Conservation (phyloP, 92 coral and sea anemone species). For the Porites divaricata region DNA sequence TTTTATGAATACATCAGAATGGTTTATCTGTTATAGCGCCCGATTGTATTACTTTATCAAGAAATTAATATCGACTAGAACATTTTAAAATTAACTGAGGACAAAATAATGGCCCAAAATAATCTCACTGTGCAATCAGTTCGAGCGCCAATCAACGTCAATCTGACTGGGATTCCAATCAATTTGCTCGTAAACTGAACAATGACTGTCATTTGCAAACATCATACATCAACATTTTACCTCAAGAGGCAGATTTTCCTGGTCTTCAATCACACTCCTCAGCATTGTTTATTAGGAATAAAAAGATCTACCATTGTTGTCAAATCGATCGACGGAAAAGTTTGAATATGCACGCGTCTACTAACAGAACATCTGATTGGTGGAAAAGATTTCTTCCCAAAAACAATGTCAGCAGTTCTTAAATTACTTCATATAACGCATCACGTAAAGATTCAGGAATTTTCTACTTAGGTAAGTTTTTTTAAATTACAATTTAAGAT, state of each 20-base stretch:
- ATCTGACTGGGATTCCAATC: not conserved
- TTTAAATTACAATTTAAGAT: no score
- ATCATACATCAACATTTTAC: slow-evolving; percentile 18
- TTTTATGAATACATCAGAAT: no score
- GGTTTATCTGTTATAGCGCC: no score
- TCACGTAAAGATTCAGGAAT: not conserved
- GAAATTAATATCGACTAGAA: no score
- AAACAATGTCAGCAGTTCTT: slow-evolving; percentile 5
- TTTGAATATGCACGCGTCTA: slow-evolving; percentile 28
- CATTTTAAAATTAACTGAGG: no score
- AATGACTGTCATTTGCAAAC: not conserved
- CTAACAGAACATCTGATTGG: slow-evolving; percentile 37
- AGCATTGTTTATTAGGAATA: not conserved
- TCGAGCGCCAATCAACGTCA: no score
- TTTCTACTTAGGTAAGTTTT: no score
- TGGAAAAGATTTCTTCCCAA: not conserved
- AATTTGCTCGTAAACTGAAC: not conserved
- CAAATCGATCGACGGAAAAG: not conserved
- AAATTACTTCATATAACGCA: not conserved
- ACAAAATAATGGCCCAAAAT: no score
- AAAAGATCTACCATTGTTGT: not conserved
- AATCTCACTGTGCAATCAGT: no score
- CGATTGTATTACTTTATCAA: no score
- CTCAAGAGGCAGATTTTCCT: slow-evolving; percentile 66
- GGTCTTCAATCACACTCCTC: slow-evolving; percentile 31